Evolutionary conservation across 1,140 invertebrate species (phyloP).

Genomic region (Neuroterus valhalla): DNA sequence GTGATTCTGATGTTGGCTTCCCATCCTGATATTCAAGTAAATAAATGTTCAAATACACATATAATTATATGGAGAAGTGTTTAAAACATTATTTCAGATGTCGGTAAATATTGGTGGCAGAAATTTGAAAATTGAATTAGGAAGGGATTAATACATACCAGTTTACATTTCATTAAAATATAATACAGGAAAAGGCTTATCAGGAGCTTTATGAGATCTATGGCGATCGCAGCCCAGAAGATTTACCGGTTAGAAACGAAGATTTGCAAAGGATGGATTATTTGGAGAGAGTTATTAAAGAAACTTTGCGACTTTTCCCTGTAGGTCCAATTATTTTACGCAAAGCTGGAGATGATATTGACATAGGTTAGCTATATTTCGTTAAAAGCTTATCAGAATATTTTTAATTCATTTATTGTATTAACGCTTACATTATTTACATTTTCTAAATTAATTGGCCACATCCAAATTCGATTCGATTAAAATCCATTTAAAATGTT

Average conservation of each 20-base stretch:
- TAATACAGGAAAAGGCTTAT: conserved; percentile 74
- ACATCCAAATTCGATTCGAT: neutral
- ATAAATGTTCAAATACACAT: neutral
- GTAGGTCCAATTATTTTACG: conserved; percentile 77
- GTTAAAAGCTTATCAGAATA: neutral
- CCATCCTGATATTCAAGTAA: conserved; percentile 78
- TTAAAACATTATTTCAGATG: too few relatives aligned
- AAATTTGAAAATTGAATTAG: too few relatives aligned
- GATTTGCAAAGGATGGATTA: conserved; percentile 79
- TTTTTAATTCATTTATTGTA: neutral
- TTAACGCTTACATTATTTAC: too few relatives aligned
- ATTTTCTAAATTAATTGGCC: too few relatives aligned
- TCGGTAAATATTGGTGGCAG: too few relatives aligned
- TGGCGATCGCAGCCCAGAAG: conserved; percentile 58
- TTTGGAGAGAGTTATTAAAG: conserved; percentile 80
- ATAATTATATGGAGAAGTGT: too few relatives aligned
- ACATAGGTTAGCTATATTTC: conserved; percentile 44
- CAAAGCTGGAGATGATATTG: conserved; percentile 68
- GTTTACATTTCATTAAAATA: neutral
- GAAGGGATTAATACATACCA: too few relatives aligned
- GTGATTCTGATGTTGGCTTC: conserved; percentile 78
- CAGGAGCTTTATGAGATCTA: conserved; percentile 77
- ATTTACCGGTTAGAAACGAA: conserved; percentile 64
- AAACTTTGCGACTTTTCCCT: conserved; percentile 80
- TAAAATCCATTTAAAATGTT: neutral